Base-by-base conservation (phyloP, 1,140 invertebrate species). In the Microplitis mediator region DNA sequence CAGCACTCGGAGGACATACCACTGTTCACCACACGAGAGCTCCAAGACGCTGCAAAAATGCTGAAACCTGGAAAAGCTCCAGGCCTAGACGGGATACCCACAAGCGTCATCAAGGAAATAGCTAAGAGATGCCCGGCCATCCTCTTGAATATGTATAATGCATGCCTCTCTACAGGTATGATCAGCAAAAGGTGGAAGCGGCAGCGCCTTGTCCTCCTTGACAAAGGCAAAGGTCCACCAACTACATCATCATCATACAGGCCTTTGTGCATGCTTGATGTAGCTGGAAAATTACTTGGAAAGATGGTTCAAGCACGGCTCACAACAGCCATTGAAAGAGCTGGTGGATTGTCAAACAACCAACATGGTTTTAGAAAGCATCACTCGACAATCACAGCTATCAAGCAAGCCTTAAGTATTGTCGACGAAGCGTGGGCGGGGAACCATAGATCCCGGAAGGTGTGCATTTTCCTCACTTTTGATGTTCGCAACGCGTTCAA, bases 221-320 rank as follows among this genome's bases (percentile, higher is more conserved):
- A 52, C 56, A 74, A 76, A 36, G 68, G 72, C 3, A 76, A 74
- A 61, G 64, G 64, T 0, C 16, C 36, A 23, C 23, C 2, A 2
- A 23, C 2, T 1, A 23, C 23, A 0, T 23, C 23, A 23, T 23
- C 23, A 23, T 71, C 62, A 1, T 76, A 70, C 51, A 56, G 77
- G 14, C 77, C 78, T 11, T 65, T 80, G 5, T 80, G 74, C 66
- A 65, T 81, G 69, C 66, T 80, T 6, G 68, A 79, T 60, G 72
- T 32, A 2, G 36, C 67, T 3, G 76, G 75, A 4, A 81, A 81
- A 64, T 34, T 79, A 4, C 63, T 75, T 13, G 78, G 77, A 56
- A 76, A 70, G 32, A 2, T 79, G 0, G 8, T 45, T 3, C 6
- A 45, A 9, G 3, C 5, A 0, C 39, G 11, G 3, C 8, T 23